Percentiles rank a stretch among this genome's conserved stretches.
These are phyloP conservation scores for Xestia xanthographa DNA, from an alignment of 2,888 invertebrate genomes.

Conservation along the genomic window DNA sequence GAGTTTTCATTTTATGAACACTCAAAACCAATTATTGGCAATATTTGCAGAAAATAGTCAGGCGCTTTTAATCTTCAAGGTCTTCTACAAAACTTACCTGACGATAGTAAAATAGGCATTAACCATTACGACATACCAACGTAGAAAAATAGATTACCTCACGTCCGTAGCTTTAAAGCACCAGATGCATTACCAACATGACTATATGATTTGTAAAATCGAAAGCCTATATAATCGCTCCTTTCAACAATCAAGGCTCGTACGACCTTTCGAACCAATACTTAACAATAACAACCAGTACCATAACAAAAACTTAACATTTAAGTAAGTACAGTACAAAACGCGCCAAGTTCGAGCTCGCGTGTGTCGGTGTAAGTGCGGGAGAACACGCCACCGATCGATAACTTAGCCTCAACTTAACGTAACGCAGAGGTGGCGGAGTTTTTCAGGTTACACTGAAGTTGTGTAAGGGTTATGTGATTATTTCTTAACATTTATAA, in stretches of 20 bases:
- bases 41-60: neutral
- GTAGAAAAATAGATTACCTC: neutral
- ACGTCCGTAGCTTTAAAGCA: neutral
- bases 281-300: constrained; percentile 13
- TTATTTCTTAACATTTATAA: constrained; percentile 4
- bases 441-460: neutral
- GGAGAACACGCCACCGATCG: constrained; percentile 40
- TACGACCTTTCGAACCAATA: constrained; percentile 20
- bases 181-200: neutral
- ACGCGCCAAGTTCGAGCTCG: constrained; percentile 47
- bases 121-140: neutral
- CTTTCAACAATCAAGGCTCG: neutral
- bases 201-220: neutral
- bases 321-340: constrained; percentile 1
- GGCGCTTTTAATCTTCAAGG: neutral
- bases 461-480: neutral
- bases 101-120: neutral
- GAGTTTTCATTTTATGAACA: neutral
- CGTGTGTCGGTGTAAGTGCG: constrained; percentile 31
- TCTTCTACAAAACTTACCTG: neutral
- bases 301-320: constrained; percentile 26
- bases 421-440: neutral
- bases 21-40: neutral
- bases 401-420: constrained; percentile 36
- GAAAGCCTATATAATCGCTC: too few relatives aligned